Base-by-base conservation (phyloP, 1,140 invertebrate genomes). In the Diorhabda sublineata region DNA sequence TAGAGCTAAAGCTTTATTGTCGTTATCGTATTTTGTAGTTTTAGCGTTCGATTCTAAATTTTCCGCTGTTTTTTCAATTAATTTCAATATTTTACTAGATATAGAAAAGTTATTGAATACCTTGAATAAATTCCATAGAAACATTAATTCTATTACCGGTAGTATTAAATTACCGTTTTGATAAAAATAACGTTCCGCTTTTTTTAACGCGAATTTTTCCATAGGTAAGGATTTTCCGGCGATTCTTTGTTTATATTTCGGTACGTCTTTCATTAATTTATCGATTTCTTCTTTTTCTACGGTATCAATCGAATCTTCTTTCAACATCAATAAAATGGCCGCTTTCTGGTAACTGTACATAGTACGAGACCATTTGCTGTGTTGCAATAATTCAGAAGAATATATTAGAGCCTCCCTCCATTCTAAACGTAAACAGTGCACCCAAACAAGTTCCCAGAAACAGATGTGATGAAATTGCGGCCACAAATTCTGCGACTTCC, bases 371-470 rank as follows among this genome's bases (percentile, higher is more conserved):
- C 96, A 98, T 58, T 90, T 89, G 75, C 94, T 97, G 71, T 94
- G 87, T 66, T 89, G 84, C 4, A 90, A 82, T 11, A 98, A 82
- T 60, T 84, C 84, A 42, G 87, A 85, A 1, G 94, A 91, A 82
- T 91, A 95, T 43, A 86, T 82, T 52, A 88, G 82, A 5, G 93
- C 91, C 75, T 91, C 83, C 59, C 86, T 82, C 92, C 92, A 95
- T 61, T 90, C 82, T 52, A 83, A 81, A 68, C 85, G 80, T n/a
- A 87, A 75, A 71, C 85, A 73, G 43, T 95, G 87, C 5, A 92
- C 88, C 95, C 95, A 98, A 84, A 96, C 89, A 42, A 98, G 83
- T 82, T 98, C 96, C 97, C 96, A 98, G 80, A 90, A 97, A 79
- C 95, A 97, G 0, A 98, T 79, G 80, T 98, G 95, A 82, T 97